phyloP scores from a whole-genome alignment of 2,888 invertebrate species.

The Cerastoderma edule region DNA sequence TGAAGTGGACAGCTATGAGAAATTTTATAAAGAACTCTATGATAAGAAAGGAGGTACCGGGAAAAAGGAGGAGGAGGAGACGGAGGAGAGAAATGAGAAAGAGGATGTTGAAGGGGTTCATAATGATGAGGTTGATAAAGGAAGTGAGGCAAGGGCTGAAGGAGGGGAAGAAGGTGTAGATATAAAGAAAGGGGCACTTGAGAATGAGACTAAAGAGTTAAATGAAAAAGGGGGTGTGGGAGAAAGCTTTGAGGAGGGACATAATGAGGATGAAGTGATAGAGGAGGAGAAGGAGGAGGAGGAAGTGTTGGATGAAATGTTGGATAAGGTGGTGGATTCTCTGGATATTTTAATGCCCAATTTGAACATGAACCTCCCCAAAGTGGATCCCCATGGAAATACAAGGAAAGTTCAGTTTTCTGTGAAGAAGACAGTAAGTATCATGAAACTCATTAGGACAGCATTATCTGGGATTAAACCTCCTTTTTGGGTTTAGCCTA shows the following conservation, averaged over 20 bases:
- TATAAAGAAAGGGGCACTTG: neutral
- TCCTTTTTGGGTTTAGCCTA: no score
- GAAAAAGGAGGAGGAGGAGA: constrained; percentile 4
- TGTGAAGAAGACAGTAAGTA: constrained; percentile 47
- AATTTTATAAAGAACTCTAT: constrained; percentile 48
- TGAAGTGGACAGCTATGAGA: constrained; percentile 52
- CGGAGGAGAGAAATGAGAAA: neutral
- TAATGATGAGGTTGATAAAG: constrained; percentile 37
- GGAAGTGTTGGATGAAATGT: constrained; percentile 54
- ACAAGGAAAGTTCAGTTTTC: constrained; percentile 62
- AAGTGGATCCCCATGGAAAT: constrained; percentile 52
- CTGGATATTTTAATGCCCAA: constrained; percentile 55
- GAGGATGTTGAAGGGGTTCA: constrained; percentile 23
- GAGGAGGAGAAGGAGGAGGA: constrained; percentile 34
- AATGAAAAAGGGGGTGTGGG: neutral
- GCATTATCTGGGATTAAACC: no score
- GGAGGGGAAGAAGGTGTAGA: neutral
- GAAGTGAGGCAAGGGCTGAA: constrained; percentile 1
- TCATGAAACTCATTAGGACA: no score
- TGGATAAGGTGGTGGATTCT: constrained; percentile 52
- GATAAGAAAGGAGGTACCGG: constrained; percentile 29
- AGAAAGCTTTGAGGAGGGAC: neutral
- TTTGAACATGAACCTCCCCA: constrained; percentile 46
- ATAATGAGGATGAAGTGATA: constrained; percentile 14
- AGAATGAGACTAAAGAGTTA: no score